A percentile compares a stretch with the other conserved stretches of the same genome.
Conservation (phyloP, 2,113 vertebrate genomes). For the Mormoops blainvillei region DNA sequence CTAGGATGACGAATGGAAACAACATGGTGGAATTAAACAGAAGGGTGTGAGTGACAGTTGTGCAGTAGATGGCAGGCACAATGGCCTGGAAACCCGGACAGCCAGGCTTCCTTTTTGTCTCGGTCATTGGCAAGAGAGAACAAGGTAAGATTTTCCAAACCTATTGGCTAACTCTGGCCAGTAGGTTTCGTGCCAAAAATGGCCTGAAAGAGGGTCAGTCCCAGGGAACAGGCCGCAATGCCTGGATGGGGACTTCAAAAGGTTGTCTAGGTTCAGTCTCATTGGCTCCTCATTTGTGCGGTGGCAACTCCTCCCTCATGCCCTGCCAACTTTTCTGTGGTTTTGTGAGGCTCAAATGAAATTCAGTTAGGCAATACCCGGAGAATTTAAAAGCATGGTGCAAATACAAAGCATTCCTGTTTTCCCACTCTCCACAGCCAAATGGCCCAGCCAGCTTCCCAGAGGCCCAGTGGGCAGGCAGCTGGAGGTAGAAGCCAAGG, state of each 20-base stretch:
- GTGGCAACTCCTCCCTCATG: neutral
- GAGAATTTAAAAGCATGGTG: neutral
- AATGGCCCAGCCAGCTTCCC: neutral
- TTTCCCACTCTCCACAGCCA: neutral
- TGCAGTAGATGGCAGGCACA: fast-evolving
- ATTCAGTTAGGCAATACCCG: neutral
- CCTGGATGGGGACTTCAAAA: neutral
- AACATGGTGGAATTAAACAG: neutral
- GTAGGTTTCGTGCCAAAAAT: neutral
- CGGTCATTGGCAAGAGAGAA: neutral
- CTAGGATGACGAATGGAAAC: neutral
- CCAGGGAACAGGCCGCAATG: neutral
- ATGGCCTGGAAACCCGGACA: fast-evolving
- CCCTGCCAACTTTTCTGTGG: neutral
- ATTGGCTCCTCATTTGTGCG: neutral
- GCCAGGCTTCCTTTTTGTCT: neutral
- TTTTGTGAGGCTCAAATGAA: neutral
- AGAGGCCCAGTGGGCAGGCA: neutral
- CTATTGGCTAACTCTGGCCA: neutral
- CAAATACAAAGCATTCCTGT: neutral
- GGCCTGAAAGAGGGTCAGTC: neutral
- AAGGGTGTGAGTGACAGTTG: neutral
- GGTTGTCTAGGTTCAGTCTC: neutral
- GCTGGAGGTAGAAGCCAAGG: neutral
- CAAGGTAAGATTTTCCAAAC: neutral